Evolutionary conservation across 2,797 vertebrate species (phyloP), one percentile per base, ranked within the genome.

Genomic region (Cryptoblepharus egeriae): DNA sequence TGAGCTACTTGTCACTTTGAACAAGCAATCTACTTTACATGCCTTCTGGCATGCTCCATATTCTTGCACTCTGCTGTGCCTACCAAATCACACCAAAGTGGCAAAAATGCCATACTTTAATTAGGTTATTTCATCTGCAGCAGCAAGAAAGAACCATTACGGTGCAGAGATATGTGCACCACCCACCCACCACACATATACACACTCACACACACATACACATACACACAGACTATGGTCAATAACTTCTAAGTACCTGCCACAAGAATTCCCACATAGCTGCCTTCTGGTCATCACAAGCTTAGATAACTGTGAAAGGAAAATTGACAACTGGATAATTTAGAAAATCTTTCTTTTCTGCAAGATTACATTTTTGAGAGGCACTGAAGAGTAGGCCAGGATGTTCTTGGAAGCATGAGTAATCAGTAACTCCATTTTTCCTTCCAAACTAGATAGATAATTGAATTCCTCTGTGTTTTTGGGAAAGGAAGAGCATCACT

Each of bases 341-440:
- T 77, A 81, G 79, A 75, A 81, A 45, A 22, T 79, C 10, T 55
- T 77, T 81, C 0, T 49, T 58, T 84, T 84, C 74, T 81, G 49
- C 67, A 87, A 86, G 39, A 78, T 52, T 78, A 77, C 32, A 75
- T 80, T 88, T 84, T 82, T 75, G 49, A 85, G 4, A 85, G 70
- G 86, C 42, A 70, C 24, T 74, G 10, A 52, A 75, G 76, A 76
- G 61, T 32, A 83, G 28, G 15, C 9, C 58, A 88, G 72, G 10
- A 83, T 4, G 52, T 52, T 37, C 58, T 77, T 68, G 32, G 55
- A 77, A 87, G 37, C 20, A 68, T 49, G 9, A 79, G 15, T 11
- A 87, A 71, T 52, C 35, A 45, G 22, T 65, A 80, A 68, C 16
- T 83, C 73, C 30, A 3, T 12, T 65, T 85, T 75, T 52, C 42